A percentile compares a stretch with the other conserved stretches of the same genome.
phyloP scores from a whole-genome alignment of 2,797 vertebrate genomes.

The Scarus forsteni region DNA sequence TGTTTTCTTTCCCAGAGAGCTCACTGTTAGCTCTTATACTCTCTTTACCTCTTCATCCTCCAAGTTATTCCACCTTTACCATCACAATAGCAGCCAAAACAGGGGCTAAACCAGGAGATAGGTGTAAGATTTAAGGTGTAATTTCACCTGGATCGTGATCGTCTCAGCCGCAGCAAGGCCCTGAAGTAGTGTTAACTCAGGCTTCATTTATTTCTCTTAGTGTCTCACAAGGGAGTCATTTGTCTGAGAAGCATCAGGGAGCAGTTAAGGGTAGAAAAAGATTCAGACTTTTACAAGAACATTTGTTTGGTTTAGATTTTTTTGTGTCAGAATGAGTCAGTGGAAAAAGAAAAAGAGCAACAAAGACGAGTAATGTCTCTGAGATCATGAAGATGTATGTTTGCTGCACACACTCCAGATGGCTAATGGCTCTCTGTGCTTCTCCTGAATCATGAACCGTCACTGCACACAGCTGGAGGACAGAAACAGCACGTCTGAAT shows the following conservation, averaged over 20 bases:
- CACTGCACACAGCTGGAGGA: conserved; percentile 31
- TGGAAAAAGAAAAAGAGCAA: conserved; percentile 20
- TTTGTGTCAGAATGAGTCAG: conserved; percentile 19
- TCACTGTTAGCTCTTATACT: no score
- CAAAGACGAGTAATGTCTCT: conserved; percentile 25
- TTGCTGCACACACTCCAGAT: conserved; percentile 34
- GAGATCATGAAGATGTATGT: conserved; percentile 10
- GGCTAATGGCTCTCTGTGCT: conserved; percentile 35
- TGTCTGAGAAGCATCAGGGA: conserved; percentile 32
- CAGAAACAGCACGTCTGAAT: conserved; percentile 17
- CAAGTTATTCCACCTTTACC: no score
- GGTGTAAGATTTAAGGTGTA: no score
- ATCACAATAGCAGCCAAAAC: no score
- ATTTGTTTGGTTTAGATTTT: conserved; percentile 30
- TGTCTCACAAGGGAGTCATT: conserved; percentile 45
- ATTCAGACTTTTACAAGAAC: neutral
- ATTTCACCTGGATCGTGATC: no score
- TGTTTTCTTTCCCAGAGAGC: no score
- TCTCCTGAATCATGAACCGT: conserved; percentile 34
- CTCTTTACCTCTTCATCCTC: no score
- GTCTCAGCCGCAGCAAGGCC: no score
- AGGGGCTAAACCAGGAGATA: no score
- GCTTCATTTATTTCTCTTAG: conserved; percentile 1
- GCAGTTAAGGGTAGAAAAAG: conserved; percentile 39
- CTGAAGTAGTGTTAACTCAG: no score